Conservation (phyloP, 2,113 vertebrate species). For the Salvelinus sp. region DNA sequence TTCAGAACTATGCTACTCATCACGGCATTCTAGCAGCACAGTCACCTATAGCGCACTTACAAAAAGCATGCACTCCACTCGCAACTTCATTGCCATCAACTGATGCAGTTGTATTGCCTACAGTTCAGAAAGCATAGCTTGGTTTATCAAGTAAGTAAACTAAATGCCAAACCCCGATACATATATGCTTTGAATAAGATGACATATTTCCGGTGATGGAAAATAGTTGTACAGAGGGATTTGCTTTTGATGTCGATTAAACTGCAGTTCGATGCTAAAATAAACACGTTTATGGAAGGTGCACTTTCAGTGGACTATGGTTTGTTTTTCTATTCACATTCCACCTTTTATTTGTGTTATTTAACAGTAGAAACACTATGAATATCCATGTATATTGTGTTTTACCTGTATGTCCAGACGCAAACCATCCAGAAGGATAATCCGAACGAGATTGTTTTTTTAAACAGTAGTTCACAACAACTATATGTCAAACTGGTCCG, state of each 20-base stretch:
- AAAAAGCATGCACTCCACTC: neutral
- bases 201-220: neutral
- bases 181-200: neutral
- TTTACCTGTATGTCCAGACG: constrained; percentile 67
- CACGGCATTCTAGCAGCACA: neutral
- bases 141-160: neutral
- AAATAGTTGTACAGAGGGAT: neutral
- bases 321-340: neutral
- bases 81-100: neutral
- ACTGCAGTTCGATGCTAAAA: neutral
- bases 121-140: too few species aligned
- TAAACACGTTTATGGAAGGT: neutral
- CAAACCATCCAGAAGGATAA: constrained; percentile 64
- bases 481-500: constrained; percentile 41
- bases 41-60: neutral
- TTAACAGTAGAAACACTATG: neutral
- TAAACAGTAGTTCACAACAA: constrained; percentile 54
- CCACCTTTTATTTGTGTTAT: neutral
- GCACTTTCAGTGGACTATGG: neutral
- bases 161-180: neutral
- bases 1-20: constrained; percentile 7
- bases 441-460: constrained; percentile 50
- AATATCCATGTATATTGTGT: neutral
- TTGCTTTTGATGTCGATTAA: neutral
- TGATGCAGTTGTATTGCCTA: neutral